phyloP scores from a whole-genome alignment of 2,113 vertebrate genomes.

The Lepus europaeus region DNA sequence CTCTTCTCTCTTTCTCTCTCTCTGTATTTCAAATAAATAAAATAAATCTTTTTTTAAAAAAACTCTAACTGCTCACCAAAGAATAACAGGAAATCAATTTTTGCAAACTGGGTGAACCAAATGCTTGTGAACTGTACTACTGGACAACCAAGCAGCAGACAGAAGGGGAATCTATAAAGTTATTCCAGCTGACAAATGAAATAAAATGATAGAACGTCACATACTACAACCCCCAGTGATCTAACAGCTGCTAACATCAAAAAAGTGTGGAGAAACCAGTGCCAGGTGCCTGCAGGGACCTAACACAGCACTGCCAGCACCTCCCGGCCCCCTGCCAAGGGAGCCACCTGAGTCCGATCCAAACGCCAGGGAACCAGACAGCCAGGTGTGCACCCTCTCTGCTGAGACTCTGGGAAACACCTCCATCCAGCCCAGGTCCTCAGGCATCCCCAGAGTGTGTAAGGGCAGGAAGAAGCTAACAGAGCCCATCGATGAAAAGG shows the following conservation, averaged over 20 bases:
- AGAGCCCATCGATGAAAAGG: neutral
- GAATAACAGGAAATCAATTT: conserved; percentile 38
- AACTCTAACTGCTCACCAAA: neutral
- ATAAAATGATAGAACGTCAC: neutral
- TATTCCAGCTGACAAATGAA: conserved; percentile 14
- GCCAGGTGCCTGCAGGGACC: neutral
- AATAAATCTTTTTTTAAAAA: neutral
- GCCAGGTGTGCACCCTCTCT: neutral
- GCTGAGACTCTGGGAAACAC: neutral
- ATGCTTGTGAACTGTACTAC: neutral
- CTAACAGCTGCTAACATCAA: neutral
- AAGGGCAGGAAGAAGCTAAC: neutral
- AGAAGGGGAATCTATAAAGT: neutral
- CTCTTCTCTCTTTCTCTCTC: too few relatives aligned
- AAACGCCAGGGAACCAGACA: too few relatives aligned
- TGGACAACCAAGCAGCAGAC: neutral
- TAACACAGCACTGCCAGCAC: neutral
- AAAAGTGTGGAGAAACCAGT: neutral
- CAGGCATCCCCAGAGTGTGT: too few relatives aligned
- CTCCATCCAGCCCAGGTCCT: neutral
- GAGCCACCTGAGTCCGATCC: neutral
- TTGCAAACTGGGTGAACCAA: neutral
- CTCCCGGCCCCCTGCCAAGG: neutral
- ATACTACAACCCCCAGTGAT: neutral
- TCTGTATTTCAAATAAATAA: too few relatives aligned